Evolutionary conservation across 2,797 vertebrate genomes (phyloP), one percentile per base, ranked within the genome.

Genomic region (Amniataba percoides): DNA sequence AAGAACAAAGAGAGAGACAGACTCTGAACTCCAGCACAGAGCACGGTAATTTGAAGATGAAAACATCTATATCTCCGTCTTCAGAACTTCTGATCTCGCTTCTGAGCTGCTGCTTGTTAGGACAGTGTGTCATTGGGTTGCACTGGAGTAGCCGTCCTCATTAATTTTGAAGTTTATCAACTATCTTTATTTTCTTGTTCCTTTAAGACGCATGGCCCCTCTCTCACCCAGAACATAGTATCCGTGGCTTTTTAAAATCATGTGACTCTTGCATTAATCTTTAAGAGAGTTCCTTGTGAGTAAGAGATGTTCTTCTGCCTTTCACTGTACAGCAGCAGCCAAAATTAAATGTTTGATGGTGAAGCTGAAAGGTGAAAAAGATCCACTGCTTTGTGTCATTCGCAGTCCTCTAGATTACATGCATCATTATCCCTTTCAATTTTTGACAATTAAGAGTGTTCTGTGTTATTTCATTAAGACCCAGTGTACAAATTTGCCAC

Each of bases 11-110:
- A 52, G 79, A 21, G 40, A 83, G 87, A 74, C 76, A 74, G 75
- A 77, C 85, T 86, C 82, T 90, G 86, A 91, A 88, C 88, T 91
- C 73, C 65, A 83, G 78, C 88, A 77, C 76, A 71, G 73, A 81
- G 84, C 83, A 61, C 60, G 52, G 87, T 84, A 88, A 92, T 93
- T 92, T 89, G 73, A 84, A 88, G 87, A 93, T 89, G 81, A 91
- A 89, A 87, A 90, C 84, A 62, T 86, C 65, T 77, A 80, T 84
- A 89, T 87, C 83, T 83, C 63, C 11, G 34, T 87, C 84, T 77
- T 84, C 77, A 67, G 23, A 56, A 87, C 80, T 84, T 87, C 87
- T 89, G 89, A 90, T 90, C 78, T 80, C 0, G 2, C 73, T 72
- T 88, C 78, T 86, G 82, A 80, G 58, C 34, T 31, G 27, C 69